Evolutionary conservation across 2,113 vertebrate genomes (phyloP), one percentile per base, ranked within the genome.

Genomic region (Saccopteryx leptura): DNA sequence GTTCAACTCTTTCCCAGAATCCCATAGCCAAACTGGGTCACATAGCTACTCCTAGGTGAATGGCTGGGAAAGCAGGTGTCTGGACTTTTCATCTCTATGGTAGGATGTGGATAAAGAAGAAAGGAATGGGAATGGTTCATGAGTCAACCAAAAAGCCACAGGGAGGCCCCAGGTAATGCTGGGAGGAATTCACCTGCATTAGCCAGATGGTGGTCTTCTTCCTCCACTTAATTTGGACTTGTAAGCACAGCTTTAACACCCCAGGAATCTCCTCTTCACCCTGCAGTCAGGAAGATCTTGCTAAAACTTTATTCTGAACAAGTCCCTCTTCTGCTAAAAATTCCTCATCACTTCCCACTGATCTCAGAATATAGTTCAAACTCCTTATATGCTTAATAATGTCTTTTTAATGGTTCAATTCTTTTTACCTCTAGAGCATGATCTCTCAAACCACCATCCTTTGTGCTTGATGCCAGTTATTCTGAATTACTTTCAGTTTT

Each of bases 291-390:
- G 74, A 56, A 60, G 24, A 80, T 39, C 48, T 56, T 28, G 33
- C 15, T 85, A 79, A 68, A 78, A 61, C 75, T 83, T 75, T 65
- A 72, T 79, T 78, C 69, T 66, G n/a, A 94, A 91, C 28, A 83
- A 95, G 54, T n/a, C 26, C 6, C 24, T 96, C 39, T 83, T 90
- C 71, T 72, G 39, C 61, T 85, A 83, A 92, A 91, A 84, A 72
- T 76, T 79, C n/a, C 50, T 71, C 80, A 46, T 85, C 50, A 68
- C 7, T 58, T 19, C n/a, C 54, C n/a, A 39, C 23, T 65, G 21
- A 78, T 79, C 33, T 86, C 52, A 83, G 21, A 18, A 50, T 68
- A 12, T 11, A 72, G n/a, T 88, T 46, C 28, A 83, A 60, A 87
- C 26, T 54, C 50, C 21, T 71, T 96, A 48, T 78, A 14, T 48